Percentiles rank a stretch among this genome's conserved stretches.
These are phyloP conservation scores for Cancer borealis DNA, from an alignment of 2,888 invertebrate genomes.

Conservation along the genomic window DNA sequence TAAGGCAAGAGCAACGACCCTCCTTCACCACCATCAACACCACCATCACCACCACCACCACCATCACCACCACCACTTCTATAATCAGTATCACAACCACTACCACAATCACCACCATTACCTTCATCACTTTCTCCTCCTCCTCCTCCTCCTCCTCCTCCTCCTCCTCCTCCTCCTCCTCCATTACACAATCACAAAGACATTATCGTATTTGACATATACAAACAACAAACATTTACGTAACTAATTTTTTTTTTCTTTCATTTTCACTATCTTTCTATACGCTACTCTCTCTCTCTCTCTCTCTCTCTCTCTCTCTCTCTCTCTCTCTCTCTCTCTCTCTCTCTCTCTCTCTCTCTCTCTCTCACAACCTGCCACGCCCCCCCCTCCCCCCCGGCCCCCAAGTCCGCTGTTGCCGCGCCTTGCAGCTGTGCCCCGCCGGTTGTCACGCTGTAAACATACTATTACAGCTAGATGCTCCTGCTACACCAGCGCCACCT, in stretches of 20 bases:
- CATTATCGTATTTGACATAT: not conserved
- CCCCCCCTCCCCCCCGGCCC: no score
- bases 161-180: not conserved
- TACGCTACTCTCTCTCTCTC: not conserved
- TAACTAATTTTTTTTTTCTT: no score
- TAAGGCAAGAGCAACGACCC: constrained; percentile 24
- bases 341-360: constrained; percentile 18
- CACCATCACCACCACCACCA: constrained; percentile 6
- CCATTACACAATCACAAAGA: not conserved
- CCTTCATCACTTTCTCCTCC: not conserved
- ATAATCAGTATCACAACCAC: not conserved
- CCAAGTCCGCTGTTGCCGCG: no score
- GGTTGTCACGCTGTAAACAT: not conserved
- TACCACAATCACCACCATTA: not conserved
- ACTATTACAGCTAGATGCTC: not conserved
- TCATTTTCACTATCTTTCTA: not conserved
- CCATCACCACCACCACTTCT: not conserved
- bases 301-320: constrained; percentile 24
- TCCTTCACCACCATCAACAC: not conserved
- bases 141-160: not conserved
- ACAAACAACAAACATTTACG: not conserved
- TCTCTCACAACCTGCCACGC: not conserved
- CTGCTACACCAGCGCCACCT: not conserved
- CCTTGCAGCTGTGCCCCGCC: not conserved
- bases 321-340: constrained; percentile 40